Evolutionary conservation across 2,888 invertebrate species (phyloP).

Genomic region (Trachelus tabidus): DNA sequence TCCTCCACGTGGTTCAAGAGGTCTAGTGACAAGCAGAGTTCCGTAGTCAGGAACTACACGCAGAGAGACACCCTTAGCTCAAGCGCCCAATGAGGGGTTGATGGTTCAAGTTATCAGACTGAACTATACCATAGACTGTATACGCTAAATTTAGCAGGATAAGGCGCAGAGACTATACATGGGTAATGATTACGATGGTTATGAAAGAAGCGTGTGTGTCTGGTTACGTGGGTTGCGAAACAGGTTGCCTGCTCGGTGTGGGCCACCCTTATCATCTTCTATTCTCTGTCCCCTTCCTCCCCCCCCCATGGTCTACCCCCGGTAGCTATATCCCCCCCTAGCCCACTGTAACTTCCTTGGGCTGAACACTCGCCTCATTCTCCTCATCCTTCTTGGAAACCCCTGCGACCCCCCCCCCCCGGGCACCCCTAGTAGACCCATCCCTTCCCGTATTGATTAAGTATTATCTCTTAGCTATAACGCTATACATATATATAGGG

Average conservation of each 20-base stretch:
- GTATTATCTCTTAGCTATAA: conserved; percentile 20
- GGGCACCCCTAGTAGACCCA: not conserved
- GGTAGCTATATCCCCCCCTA: too few species aligned
- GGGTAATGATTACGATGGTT: too few species aligned
- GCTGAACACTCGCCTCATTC: too few species aligned
- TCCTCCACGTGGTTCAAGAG: too few species aligned
- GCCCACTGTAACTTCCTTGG: too few species aligned
- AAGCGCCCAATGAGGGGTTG: not conserved
- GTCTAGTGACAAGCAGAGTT: too few species aligned
- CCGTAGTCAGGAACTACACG: not conserved
- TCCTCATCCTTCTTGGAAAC: too few species aligned
- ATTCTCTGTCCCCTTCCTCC: conserved; percentile 9
- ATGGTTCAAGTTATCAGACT: not conserved
- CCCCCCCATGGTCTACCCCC: not conserved
- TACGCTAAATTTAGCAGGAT: too few species aligned
- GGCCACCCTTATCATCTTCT: conserved; percentile 19
- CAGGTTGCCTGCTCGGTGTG: not conserved
- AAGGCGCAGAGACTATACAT: too few species aligned
- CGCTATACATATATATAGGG: not conserved
- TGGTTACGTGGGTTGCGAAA: not conserved
- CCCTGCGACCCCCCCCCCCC: too few species aligned
- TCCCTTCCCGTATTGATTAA: conserved; percentile 19
- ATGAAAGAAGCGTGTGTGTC: too few species aligned
- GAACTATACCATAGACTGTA: too few species aligned
- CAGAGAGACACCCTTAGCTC: not conserved